Evolutionary conservation across 2,113 vertebrate species (phyloP).

Genomic region (Tetraodon nigroviridis): DNA sequence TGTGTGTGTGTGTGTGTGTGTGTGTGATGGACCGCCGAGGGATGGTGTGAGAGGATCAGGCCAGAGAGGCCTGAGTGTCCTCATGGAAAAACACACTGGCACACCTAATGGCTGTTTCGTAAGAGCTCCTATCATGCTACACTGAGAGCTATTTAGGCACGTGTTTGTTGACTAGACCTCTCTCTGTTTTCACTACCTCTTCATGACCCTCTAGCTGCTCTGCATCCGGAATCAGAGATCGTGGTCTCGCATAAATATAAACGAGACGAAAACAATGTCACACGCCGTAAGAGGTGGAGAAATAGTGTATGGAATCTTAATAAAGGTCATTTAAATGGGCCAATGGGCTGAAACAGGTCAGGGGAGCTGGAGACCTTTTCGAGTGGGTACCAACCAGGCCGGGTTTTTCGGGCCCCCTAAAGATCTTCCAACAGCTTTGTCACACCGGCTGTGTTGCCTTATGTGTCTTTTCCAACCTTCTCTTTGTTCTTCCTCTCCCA

Average conservation of each 20-base stretch:
- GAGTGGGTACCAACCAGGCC: too few species aligned
- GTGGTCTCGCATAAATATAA: too few species aligned
- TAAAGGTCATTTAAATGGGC: background rate
- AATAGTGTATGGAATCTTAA: too few species aligned
- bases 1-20: too few species aligned
- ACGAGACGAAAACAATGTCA: too few species aligned
- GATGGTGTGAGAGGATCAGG: slow-evolving; percentile 24
- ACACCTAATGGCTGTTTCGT: slow-evolving; percentile 26
- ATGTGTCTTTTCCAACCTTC: background rate
- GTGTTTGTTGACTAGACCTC: slow-evolving; percentile 15
- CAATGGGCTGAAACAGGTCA: background rate
- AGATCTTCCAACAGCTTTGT: too few species aligned
- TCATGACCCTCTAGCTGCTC: slow-evolving; percentile 2
- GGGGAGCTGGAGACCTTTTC: background rate
- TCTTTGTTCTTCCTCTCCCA: slow-evolving; percentile 45
- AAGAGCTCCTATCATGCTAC: slow-evolving; percentile 24
- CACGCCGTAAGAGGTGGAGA: too few species aligned
- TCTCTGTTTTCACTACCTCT: slow-evolving; percentile 9
- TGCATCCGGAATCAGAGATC: too few species aligned
- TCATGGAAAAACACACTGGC: slow-evolving; percentile 39
- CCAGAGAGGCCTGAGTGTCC: slow-evolving; percentile 17
- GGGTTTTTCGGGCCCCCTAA: too few species aligned
- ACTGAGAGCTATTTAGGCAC: background rate
- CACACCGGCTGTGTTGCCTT: too few species aligned
- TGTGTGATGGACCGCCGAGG: slow-evolving; percentile 3